Percentiles rank a stretch among this genome's conserved stretches.
These are phyloP conservation scores for Drosophila persimilis DNA, from an alignment of 1,140 invertebrate genomes.

Conservation along the genomic window DNA sequence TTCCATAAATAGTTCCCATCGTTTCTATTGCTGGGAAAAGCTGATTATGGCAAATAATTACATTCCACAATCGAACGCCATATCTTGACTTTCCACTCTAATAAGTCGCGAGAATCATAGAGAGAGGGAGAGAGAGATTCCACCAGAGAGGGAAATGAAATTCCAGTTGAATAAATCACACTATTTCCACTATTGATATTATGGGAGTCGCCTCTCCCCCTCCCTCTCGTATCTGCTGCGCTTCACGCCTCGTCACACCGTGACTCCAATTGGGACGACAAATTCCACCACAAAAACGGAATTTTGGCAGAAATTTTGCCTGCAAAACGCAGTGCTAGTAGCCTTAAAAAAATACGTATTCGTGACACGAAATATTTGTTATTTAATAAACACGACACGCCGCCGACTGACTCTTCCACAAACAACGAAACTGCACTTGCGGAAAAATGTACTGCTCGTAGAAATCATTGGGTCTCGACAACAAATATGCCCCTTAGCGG, in stretches of 20 bases:
- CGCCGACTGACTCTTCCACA: constrained; percentile 1
- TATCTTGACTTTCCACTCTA: constrained; percentile 21
- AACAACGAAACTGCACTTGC: constrained; percentile 39
- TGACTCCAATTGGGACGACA: constrained; percentile 11
- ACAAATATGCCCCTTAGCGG: too few relatives aligned
- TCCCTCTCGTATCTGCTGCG: constrained; percentile 1
- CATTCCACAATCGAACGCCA: not conserved
- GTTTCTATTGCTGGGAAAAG: not conserved
- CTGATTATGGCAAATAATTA: constrained; percentile 16
- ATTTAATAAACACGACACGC: constrained; percentile 61
- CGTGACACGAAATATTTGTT: constrained; percentile 38
- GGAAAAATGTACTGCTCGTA: too few relatives aligned
- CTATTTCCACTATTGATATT: not conserved
- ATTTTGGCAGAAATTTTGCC: too few relatives aligned
- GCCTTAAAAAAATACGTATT: constrained; percentile 8
- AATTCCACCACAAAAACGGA: constrained; percentile 21
- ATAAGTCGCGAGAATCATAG: not conserved
- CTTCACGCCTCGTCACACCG: constrained; percentile 22
- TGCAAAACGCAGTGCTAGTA: too few relatives aligned
- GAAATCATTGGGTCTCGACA: too few relatives aligned
- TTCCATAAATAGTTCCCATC: not conserved
- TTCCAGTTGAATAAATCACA: constrained; percentile 24
- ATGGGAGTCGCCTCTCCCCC: not conserved
- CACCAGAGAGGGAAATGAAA: not conserved
- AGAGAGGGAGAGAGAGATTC: not conserved